Conservation (phyloP, 2,797 vertebrate species). For the Bradypus variegatus region DNA sequence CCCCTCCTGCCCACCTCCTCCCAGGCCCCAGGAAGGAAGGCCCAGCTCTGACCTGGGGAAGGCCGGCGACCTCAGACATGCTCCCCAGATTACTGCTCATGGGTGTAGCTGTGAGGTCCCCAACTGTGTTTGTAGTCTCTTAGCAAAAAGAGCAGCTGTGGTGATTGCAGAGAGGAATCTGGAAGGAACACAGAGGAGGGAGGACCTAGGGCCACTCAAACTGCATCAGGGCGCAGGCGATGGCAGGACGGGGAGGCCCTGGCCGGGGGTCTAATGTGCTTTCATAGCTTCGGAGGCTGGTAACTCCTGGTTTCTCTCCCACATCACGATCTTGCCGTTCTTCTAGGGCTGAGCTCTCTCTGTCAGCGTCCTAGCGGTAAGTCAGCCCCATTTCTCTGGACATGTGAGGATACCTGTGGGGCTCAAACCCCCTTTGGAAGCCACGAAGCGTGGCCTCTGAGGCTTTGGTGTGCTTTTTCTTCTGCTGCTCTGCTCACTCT, state of each 20-base stretch:
- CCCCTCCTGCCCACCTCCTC: no score
- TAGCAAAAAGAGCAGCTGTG: not conserved
- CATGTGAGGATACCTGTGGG: not conserved
- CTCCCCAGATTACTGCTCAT: not conserved
- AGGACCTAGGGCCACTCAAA: not conserved
- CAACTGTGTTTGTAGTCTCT: not conserved
- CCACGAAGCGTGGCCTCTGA: not conserved
- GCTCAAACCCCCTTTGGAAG: not conserved
- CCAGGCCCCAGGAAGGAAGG: not conserved
- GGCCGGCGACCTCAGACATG: not conserved
- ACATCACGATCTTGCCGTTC: not conserved
- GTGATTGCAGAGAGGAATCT: not conserved
- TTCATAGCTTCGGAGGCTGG: not conserved
- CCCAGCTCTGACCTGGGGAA: not conserved
- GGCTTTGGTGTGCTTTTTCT: not conserved
- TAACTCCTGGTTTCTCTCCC: not conserved
- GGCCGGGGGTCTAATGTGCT: not conserved
- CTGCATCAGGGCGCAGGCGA: not conserved
- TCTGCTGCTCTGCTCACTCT: not conserved
- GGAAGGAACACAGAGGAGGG: not conserved
- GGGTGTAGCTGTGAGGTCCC: not conserved
- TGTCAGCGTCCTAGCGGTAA: not conserved
- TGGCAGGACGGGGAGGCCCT: not conserved
- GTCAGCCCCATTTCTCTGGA: not conserved
- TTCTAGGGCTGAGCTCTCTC: not conserved